Evolutionary conservation across 2,888 invertebrate genomes (phyloP), one percentile per base, ranked within the genome.

Genomic region (Yponomeuta evonymella): DNA sequence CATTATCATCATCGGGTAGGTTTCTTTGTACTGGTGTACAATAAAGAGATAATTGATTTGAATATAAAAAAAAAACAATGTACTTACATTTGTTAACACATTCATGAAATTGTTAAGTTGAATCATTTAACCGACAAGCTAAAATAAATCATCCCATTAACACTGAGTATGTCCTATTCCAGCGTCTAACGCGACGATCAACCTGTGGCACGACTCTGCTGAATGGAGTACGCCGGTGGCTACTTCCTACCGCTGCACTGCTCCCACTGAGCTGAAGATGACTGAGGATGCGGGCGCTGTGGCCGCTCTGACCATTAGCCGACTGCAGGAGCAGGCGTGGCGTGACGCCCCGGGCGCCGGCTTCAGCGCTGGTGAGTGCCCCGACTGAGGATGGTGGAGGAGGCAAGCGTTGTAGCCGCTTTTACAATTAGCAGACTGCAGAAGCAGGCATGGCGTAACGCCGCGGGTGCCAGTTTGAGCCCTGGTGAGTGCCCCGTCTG

Each of bases 301-400:
- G n/a, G 95, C 93, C 10, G 83, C 81, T 6, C 80, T 96, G 43
- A 92, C 90, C 30, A 79, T 96, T 12, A 92, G 93, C 33, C 87
- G 94, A 73, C 88, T 97, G 67, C 96, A 96, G 81, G 93, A 95
- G 78, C 95, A 97, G 86, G 96, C 96, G 5, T 97, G 96, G 93
- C 93, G 93, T 74, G 84, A 84, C 15, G 81, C 85, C 0, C 87
- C 92, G 43, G 88, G 88, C n/a, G 83, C 79, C 0, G 81, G 84
- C 1, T 97, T 96, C 86, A 94, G 94, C 72, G 86, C 93, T 73
- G 95, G 96, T 94, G 87, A 94, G 90, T 51, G 51, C 15, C 51
- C 15, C 51, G 15, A 15, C 51, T 58, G 12, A 51, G 4, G 51
- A 64, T 30, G 64, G 15, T 43, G n/a, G 64, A 51, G 51, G 51